Evolutionary conservation across 2,888 invertebrate species (phyloP), one percentile per base, ranked within the genome.

Genomic region (Polia nebulosa): DNA sequence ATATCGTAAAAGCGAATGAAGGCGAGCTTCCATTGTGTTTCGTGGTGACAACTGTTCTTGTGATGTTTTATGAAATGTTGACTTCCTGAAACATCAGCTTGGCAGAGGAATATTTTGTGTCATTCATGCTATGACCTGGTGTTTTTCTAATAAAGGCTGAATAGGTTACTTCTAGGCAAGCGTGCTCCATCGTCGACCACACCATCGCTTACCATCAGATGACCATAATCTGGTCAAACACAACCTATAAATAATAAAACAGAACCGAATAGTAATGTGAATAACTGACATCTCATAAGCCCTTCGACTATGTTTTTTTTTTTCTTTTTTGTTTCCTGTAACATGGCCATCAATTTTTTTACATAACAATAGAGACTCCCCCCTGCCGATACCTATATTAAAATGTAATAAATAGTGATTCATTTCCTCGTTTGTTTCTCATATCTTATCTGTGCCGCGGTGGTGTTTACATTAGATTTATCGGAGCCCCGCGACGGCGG

Each of bases 401-500:
- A 85, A 81, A 75, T 73, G 75, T 80, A 83, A 83, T 84, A 85
- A 85, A 82, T 81, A 80, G 74, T 79, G 69, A 85, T 83, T 84
- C 67, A 80, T 83, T 83, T 80, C 64, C 76, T 72, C 70, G 57
- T 78, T 72, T 72, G 72, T 75, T 82, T 71, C 82, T 72, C 75
- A 78, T 66, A 70, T 75, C 75, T 78, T 82, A 82, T 82, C 72
- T 71, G 41, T 32, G 69, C 39, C 51, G 52, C 78, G 75, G 70
- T 88, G 87, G 83, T 91, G 89, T 92, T 91, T 91, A 88, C 89
- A 88, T 92, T 90, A 91, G 90, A 92, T 91, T 92, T 91, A 92
- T 89, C 85, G 81, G 65, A 78, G 80, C 87, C 77, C 85, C 80
- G 86, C 82, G 83, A 77, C 84, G 85, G 79, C 78, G 85, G 85